Base-by-base conservation (phyloP, 2,888 invertebrate species). In the Tetheella fluctuosa region DNA sequence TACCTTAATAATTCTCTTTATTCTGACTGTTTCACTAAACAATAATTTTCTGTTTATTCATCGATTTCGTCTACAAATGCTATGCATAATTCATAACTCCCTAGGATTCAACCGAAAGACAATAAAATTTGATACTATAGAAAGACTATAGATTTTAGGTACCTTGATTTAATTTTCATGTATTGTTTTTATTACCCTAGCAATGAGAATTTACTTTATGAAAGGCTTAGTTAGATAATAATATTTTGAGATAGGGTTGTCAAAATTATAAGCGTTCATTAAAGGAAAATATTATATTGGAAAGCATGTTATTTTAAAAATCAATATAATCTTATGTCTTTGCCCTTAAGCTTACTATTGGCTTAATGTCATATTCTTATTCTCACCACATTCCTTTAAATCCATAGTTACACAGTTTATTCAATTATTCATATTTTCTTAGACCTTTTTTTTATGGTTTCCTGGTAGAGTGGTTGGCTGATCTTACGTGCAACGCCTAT, bases 41-140 rank as follows among this genome's bases (percentile, higher is more conserved):
- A 20, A 8, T 48, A 20, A 48, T 48, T 48, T 20, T 48, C 17
- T 20, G 20, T 48, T 20, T 48, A 10, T 30, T 23, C 52, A 58
- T 52, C 30, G 58, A 30, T 58, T 23, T 37, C 6, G 28, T 58
- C 34, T 20, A 20, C 10, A 20, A 48, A 48, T 20, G 39, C 6
- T 39, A 48, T 48, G 48, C 48, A 48, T 48, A 20, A 48, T 48
- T 48, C 48, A 48, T 48, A 20, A 34, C 34, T 13, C n/a, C 39
- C 17, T 20, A 20, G 20, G 10, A 48, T 48, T 48, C 48, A 48
- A 48, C 39, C 37, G 48, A 48, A 0, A 20, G 7, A 48, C 48
- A 20, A 48, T 48, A 48, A 7, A 20, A 1, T 48, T 48, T n/a
- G n/a, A 42, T 48, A 48, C 48, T 7, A 20, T 48, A 48, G 20